Evolutionary conservation across 2,113 vertebrate species (phyloP).

Genomic region (Suncus etruscus): DNA sequence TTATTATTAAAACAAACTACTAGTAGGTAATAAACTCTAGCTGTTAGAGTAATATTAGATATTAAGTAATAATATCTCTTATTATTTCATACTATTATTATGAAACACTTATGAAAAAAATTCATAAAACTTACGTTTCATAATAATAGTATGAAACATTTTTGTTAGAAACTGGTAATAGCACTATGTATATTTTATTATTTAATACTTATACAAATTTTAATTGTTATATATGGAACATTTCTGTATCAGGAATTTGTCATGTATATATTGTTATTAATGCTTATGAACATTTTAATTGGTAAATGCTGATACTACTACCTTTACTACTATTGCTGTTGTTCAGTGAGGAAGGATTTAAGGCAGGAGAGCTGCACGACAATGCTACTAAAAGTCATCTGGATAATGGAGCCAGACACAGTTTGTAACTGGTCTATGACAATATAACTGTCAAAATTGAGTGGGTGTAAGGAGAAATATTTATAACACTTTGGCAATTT

Average conservation of each 20-base stretch:
- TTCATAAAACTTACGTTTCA: too few species aligned
- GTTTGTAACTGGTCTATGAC: background rate
- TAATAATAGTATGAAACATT: background rate
- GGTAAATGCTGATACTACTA: background rate
- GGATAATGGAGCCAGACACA: background rate
- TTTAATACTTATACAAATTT: slow-evolving; percentile 1
- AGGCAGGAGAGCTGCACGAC: background rate
- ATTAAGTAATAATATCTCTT: too few species aligned
- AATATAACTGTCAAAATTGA: background rate
- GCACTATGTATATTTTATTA: background rate
- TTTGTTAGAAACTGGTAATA: too few species aligned
- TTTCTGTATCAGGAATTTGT: too few species aligned
- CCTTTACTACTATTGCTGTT: background rate
- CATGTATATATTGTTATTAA: too few species aligned
- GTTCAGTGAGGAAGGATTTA: background rate
- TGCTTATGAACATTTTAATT: background rate
- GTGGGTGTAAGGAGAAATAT: background rate
- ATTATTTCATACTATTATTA: too few species aligned
- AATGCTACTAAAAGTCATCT: background rate
- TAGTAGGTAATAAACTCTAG: too few species aligned
- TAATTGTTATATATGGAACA: too few species aligned
- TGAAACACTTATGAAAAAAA: too few species aligned
- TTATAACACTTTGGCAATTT: background rate
- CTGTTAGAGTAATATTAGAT: background rate
- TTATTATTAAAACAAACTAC: background rate